These are phyloP conservation scores for Willowsia nigromaculata DNA, from an alignment of 2,888 invertebrate species.

Conservation along the genomic window DNA sequence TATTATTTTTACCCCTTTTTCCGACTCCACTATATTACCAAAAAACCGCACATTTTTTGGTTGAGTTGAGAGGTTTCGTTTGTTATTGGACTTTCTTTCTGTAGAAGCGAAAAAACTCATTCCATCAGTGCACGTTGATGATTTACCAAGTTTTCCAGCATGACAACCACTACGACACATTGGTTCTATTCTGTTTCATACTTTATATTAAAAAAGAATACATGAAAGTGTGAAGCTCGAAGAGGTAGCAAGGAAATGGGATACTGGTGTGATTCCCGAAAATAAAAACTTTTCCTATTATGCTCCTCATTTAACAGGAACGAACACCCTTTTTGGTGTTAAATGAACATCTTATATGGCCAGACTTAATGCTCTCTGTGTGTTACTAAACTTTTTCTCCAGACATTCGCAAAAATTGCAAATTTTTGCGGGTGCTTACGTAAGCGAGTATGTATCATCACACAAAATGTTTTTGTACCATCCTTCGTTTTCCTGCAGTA, in stretches of 20 bases:
- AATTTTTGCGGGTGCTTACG: not conserved
- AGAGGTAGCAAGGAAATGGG: no score
- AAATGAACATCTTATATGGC: not conserved
- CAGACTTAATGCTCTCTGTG: not conserved
- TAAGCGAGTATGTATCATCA: not conserved
- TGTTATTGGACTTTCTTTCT: slow-evolving; percentile 16
- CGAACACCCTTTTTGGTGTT: not conserved
- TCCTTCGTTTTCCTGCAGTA: not conserved
- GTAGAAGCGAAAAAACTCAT: slow-evolving; percentile 24
- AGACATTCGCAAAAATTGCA: slow-evolving; percentile 16
- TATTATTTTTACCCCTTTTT: not conserved
- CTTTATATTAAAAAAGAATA: not conserved
- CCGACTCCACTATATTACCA: not conserved
- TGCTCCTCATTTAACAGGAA: slow-evolving; percentile 55
- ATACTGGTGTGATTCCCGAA: slow-evolving; percentile 24
- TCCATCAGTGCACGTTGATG: slow-evolving; percentile 18
- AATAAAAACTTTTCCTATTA: slow-evolving; percentile 69
- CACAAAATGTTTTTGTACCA: not conserved
- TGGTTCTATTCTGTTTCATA: not conserved
- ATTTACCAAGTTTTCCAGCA: not conserved
- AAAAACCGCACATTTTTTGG: not conserved
- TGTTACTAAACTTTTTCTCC: not conserved
- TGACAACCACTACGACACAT: not conserved
- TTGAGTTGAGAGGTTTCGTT: not conserved
- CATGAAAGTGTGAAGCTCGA: not conserved